Evolutionary conservation across 2,797 vertebrate genomes (phyloP).

Genomic region (Falco rusticolus): DNA sequence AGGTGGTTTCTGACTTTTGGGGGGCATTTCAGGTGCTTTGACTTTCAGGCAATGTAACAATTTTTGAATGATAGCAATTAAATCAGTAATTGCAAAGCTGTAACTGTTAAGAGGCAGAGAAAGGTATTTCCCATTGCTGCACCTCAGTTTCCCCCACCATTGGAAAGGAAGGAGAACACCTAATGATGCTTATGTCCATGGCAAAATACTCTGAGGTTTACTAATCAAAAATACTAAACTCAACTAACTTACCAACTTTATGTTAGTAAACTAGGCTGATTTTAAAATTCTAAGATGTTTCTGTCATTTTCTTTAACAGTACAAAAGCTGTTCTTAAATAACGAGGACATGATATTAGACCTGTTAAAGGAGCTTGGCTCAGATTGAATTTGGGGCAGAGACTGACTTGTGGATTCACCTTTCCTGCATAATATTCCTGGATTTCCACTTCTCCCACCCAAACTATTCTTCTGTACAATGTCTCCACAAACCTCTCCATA

Average conservation of each 20-base stretch:
- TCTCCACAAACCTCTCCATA: background rate
- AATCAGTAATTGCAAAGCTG: background rate
- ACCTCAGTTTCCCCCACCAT: background rate
- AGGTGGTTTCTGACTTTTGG: background rate
- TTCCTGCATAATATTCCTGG: background rate
- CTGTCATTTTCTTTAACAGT: background rate
- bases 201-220: background rate
- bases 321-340: background rate
- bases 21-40: background rate
- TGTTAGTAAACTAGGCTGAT: background rate
- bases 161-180: background rate
- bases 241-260: background rate
- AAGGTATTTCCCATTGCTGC: background rate
- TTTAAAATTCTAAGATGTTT: background rate
- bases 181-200: background rate
- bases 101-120: background rate
- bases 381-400: background rate
- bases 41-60: background rate
- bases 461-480: background rate
- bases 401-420: background rate
- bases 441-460: background rate
- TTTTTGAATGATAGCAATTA: background rate
- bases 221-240: background rate
- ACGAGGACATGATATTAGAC: background rate
- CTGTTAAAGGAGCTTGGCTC: background rate